Conservation (phyloP, 2,797 vertebrate genomes). For the Trachops cirrhosus region DNA sequence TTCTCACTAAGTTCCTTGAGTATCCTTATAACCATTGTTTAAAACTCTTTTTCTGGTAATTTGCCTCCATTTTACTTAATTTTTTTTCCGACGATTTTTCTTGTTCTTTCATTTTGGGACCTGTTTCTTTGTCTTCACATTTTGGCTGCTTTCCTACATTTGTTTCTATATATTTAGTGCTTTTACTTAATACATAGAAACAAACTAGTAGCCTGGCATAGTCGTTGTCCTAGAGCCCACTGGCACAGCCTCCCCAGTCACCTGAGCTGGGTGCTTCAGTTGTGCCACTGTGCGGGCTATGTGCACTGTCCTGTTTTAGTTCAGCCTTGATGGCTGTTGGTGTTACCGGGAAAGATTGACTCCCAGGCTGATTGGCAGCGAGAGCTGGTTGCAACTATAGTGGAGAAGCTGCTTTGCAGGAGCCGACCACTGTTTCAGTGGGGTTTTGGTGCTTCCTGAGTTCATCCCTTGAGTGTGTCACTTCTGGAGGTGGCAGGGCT, state of each 20-base stretch:
- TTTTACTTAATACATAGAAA: background rate
- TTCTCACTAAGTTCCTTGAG: background rate
- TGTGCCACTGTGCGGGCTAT: background rate
- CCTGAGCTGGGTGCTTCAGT: background rate
- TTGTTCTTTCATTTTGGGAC: background rate
- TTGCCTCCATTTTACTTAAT: background rate
- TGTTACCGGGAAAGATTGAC: background rate
- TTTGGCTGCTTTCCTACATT: background rate
- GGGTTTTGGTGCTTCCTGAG: background rate
- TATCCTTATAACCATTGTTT: background rate
- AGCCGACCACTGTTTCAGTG: background rate
- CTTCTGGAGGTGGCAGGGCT: background rate
- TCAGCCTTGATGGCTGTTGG: background rate
- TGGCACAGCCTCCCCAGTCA: background rate
- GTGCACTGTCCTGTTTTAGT: background rate
- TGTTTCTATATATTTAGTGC: background rate
- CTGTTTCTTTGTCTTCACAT: background rate
- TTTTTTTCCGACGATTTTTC: background rate
- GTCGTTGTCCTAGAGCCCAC: background rate
- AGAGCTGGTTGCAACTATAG: background rate
- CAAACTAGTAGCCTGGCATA: background rate
- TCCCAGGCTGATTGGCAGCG: background rate
- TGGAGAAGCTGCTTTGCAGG: background rate
- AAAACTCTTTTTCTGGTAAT: background rate
- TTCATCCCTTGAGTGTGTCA: background rate